Evolutionary conservation across 2,888 invertebrate genomes (phyloP), one percentile per base, ranked within the genome.

Genomic region (Patella pellucida): DNA sequence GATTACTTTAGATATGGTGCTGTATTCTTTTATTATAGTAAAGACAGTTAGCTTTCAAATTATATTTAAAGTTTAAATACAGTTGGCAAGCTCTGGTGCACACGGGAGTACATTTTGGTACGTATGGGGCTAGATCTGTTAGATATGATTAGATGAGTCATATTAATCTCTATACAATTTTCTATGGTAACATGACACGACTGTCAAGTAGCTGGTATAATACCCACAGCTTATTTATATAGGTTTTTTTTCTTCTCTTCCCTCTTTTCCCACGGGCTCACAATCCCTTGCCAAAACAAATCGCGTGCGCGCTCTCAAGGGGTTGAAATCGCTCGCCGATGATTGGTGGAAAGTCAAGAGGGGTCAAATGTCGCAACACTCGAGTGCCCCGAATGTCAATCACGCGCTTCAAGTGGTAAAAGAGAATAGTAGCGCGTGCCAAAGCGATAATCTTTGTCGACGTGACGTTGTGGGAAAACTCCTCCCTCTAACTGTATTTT

Each of bases 391-490:
- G 27, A 52, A 16, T 62, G 74, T 74, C 74, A 74, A 54, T 74
- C 74, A 74, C 56, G 62, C 14, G 19, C 50, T 41, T 19, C 67
- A 52, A 51, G 68, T 50, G 23, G 27, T 23, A 31, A 50, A 62
- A 41, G 19, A 67, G 51, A 51, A 71, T 56, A 50, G 41, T n/a
- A 56, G 62, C 74, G 62, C 74, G 74, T 70, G 74, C 74, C 70
- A 50, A 54, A 15, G 67, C 41, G 52, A 67, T 67, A 71, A 74
- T 54, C 69, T 56, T 23, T 56, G 50, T 27, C 70, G 69, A 62
- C 62, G 54, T 62, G 23, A 52, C 19, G 19, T 41, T 69, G 74
- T 74, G 74, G 74, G 74, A 74, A 74, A 70, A 71, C 74, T 74
- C 74, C 74, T 70, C 74, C 74, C 69, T 19, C 51, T 62, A 15